phyloP scores from a whole-genome alignment of 1,140 invertebrate genomes.

The Chlorops oryzae region DNA sequence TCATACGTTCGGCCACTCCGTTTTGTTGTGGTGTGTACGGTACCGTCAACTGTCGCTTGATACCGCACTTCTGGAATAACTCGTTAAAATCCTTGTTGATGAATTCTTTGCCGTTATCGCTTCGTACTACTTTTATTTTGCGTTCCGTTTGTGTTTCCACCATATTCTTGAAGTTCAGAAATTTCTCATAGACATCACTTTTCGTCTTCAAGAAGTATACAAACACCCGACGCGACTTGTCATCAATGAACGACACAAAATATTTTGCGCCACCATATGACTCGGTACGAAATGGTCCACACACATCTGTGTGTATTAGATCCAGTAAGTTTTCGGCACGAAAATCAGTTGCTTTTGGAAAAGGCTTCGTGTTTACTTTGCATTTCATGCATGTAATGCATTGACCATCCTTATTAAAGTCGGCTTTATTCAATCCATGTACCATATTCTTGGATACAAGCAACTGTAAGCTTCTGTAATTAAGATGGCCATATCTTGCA shows the following conservation, averaged over 20 bases:
- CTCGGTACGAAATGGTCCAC: neutral
- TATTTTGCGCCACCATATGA: slow-evolving; percentile 3
- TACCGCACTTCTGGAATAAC: slow-evolving; percentile 28
- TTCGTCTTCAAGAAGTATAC: slow-evolving; percentile 39
- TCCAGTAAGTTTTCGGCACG: slow-evolving; percentile 1
- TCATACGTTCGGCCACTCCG: slow-evolving; percentile 29
- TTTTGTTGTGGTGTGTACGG: slow-evolving; percentile 40
- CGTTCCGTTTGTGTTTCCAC: slow-evolving; percentile 25
- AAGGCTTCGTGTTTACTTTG: slow-evolving; percentile 1
- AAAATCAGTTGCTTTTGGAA: neutral
- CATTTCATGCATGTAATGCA: neutral
- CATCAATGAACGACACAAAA: slow-evolving; percentile 40
- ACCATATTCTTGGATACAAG: neutral
- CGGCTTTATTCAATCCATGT: no score
- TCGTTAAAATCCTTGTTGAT: slow-evolving; percentile 23
- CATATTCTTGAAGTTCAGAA: neutral
- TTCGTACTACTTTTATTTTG: slow-evolving; percentile 34
- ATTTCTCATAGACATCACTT: slow-evolving; percentile 15
- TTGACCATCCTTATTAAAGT: neutral
- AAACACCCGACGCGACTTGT: slow-evolving; percentile 32
- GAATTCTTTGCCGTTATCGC: slow-evolving; percentile 47
- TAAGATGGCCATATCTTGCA: slow-evolving; percentile 10
- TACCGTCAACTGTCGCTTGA: slow-evolving; percentile 40
- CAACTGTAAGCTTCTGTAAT: slow-evolving; percentile 1
- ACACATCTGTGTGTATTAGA: neutral